Conservation (phyloP, 2,113 vertebrate genomes). For the Centropus bengalensis region DNA sequence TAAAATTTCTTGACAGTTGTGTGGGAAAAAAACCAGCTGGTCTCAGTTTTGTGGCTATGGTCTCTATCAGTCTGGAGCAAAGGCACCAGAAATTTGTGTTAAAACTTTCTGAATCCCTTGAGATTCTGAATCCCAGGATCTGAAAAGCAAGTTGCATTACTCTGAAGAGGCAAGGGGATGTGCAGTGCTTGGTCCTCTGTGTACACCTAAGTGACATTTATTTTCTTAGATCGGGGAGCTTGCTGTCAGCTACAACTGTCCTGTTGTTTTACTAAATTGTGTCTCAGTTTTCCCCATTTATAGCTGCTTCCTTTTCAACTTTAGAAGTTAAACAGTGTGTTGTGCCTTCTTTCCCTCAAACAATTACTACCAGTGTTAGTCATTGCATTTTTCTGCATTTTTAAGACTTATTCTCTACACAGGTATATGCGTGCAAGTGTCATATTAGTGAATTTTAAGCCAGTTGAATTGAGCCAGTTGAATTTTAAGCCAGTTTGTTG, state of each 20-base stretch:
- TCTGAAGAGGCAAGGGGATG: background rate
- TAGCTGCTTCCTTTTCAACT: background rate
- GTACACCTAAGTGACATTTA: accelerated
- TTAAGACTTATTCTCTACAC: background rate
- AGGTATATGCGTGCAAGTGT: background rate
- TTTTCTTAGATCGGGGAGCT: background rate
- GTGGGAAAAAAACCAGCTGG: background rate
- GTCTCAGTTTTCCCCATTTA: background rate
- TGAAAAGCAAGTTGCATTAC: background rate
- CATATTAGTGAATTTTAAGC: background rate
- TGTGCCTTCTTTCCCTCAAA: background rate
- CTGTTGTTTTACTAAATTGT: background rate
- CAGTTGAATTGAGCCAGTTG: background rate
- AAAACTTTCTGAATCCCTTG: background rate
- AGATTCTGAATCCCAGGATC: background rate
- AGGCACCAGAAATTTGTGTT: background rate
- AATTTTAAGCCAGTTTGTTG: background rate
- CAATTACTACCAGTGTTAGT: background rate
- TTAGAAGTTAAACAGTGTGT: background rate
- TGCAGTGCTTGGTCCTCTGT: background rate
- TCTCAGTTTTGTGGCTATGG: background rate
- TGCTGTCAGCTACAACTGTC: background rate
- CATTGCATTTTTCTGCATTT: background rate
- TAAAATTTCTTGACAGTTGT: background rate
- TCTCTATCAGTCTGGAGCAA: background rate